Evolutionary conservation across 2,888 invertebrate genomes (phyloP).

Genomic region (Sinodicranocentrus sp.): DNA sequence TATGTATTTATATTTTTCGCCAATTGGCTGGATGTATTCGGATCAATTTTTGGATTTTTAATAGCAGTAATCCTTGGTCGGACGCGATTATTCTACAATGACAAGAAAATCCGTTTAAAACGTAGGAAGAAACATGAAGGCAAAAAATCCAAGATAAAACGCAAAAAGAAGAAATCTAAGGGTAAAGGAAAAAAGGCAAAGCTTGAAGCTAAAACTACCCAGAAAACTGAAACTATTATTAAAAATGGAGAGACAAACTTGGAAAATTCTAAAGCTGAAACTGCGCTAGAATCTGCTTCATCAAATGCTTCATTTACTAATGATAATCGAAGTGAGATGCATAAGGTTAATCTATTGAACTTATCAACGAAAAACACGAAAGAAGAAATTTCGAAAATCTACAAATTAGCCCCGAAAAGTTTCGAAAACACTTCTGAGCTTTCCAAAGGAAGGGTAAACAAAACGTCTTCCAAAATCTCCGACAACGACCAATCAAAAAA

Average conservation of each 20-base stretch:
- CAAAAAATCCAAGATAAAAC: slow-evolving; percentile 4
- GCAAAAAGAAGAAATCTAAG: background rate
- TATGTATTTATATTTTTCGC: slow-evolving; percentile 15
- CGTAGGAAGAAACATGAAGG: background rate
- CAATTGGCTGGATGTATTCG: slow-evolving; percentile 37
- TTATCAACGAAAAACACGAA: no score
- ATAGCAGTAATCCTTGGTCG: background rate
- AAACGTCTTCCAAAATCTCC: no score
- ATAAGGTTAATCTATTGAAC: no score
- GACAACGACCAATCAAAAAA: no score
- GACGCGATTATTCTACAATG: background rate
- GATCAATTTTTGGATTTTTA: slow-evolving; percentile 45
- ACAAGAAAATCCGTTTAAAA: background rate
- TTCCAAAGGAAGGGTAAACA: no score
- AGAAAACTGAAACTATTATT: background rate
- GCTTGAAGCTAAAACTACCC: background rate
- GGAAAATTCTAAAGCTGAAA: no score
- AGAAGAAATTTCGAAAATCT: no score
- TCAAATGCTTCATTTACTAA: no score
- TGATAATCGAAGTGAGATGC: no score
- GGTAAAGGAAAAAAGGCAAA: background rate
- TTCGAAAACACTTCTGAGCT: no score
- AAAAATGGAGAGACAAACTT: background rate
- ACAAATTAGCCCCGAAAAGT: no score
- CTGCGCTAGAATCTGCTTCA: no score